Conservation (phyloP, 1,140 invertebrate genomes). For the Anastrepha obliqua region DNA sequence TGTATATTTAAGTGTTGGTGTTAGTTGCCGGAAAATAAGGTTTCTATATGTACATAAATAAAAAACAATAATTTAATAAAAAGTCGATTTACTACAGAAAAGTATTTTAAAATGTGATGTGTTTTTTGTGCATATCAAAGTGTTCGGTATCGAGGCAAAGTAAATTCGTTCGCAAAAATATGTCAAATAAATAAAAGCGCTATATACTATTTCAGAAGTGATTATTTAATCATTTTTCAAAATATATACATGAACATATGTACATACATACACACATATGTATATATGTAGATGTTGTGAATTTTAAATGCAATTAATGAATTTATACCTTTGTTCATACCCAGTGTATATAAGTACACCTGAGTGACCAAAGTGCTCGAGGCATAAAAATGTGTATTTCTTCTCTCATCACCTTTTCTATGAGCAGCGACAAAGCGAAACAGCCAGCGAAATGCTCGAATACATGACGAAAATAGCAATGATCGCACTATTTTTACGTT, state of each 20-base stretch:
- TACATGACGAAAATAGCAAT: constrained; percentile 52
- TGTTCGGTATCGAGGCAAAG: not conserved
- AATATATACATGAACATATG: not conserved
- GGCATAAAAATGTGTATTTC: not conserved
- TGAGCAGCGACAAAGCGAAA: constrained; percentile 30
- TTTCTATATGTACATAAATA: not conserved
- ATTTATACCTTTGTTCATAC: not conserved
- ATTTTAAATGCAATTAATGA: constrained; percentile 13
- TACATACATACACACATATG: not conserved
- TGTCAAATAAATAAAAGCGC: not conserved
- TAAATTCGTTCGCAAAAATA: not conserved
- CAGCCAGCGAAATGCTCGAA: constrained; percentile 21
- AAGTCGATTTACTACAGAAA: not conserved
- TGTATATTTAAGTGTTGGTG: constrained; percentile 60
- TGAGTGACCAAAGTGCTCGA: not conserved
- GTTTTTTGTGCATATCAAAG: not conserved
- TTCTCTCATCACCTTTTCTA: constrained; percentile 4
- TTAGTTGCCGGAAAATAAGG: constrained; percentile 13
- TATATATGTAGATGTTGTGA: not conserved
- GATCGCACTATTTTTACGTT: constrained; percentile 49
- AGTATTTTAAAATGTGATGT: not conserved
- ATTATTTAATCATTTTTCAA: constrained; percentile 45
- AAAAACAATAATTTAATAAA: not conserved
- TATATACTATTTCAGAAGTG: not conserved
- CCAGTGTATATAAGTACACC: not conserved